A percentile compares a stretch with the other conserved stretches of the same genome.
Conservation (phyloP, 2,113 vertebrate species). For the Bufo gargarizans region DNA sequence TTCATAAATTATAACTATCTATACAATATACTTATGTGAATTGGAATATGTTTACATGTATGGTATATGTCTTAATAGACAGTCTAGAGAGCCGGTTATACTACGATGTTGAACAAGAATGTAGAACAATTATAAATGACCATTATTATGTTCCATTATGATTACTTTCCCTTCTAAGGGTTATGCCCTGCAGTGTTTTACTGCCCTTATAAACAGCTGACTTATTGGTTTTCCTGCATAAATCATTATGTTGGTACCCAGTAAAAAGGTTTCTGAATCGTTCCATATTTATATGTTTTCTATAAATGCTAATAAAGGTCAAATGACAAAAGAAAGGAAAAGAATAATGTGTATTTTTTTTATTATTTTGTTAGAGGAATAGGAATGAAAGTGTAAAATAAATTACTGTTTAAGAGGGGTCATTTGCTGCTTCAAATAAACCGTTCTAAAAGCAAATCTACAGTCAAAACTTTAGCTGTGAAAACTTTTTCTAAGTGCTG, state of each 20-base stretch:
- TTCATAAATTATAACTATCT: too few species aligned
- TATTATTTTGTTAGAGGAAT: background rate
- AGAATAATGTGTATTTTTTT: background rate
- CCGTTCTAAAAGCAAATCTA: background rate
- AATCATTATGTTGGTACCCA: conserved; percentile 28
- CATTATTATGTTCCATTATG: conserved; percentile 24
- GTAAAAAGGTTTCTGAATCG: conserved; percentile 2
- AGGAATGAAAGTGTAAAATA: background rate
- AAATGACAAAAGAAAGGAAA: background rate
- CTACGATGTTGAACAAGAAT: background rate
- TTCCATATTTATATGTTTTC: conserved; percentile 25
- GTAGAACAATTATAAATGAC: conserved; percentile 35
- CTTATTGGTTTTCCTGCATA: conserved; percentile 39
- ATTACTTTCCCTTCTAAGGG: conserved; percentile 37
- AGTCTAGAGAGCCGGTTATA: too few species aligned
- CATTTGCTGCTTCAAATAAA: background rate
- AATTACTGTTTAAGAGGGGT: background rate
- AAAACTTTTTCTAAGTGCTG: background rate
- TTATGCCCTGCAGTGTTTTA: conserved; percentile 39
- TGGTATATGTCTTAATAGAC: too few species aligned
- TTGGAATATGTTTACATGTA: too few species aligned
- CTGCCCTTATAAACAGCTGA: conserved; percentile 12
- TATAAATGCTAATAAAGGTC: conserved; percentile 15
- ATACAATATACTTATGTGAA: too few species aligned
- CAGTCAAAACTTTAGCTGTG: background rate